Conservation (phyloP, 2,797 vertebrate genomes). For the Scolopax rusticola region DNA sequence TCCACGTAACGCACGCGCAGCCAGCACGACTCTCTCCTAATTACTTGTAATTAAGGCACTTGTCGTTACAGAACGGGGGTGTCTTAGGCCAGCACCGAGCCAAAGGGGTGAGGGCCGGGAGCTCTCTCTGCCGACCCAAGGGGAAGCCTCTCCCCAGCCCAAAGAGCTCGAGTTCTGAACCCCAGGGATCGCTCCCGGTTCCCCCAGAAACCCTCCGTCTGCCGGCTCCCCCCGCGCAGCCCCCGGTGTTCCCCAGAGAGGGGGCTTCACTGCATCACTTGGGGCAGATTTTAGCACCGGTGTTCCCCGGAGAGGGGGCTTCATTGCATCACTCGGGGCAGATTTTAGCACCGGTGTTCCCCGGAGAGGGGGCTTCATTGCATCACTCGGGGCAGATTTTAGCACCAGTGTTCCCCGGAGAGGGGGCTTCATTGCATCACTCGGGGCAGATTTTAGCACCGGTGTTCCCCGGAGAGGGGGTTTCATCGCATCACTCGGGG, state of each 20-base stretch:
- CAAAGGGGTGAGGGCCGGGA: not conserved
- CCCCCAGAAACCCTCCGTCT: not conserved
- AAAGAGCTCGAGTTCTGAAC: not conserved
- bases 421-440: not conserved
- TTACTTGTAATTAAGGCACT: conserved; percentile 23
- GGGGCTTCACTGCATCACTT: not conserved
- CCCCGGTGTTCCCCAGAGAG: not conserved
- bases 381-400: not conserved
- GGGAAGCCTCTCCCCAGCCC: not conserved
- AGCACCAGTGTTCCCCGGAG: not conserved
- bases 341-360: not conserved
- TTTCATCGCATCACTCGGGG: not conserved
- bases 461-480: not conserved
- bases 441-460: too few species aligned
- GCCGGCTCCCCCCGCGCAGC: rapidly evolving
- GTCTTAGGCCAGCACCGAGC: not conserved
- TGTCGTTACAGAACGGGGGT: conserved; percentile 14
- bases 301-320: not conserved
- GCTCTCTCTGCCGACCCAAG: not conserved
- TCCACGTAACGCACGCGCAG: not conserved
- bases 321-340: not conserved
- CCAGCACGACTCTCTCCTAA: conserved; percentile 38
- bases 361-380: not conserved
- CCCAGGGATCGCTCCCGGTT: rapidly evolving
- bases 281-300: not conserved